Evolutionary conservation across 1,140 invertebrate species (phyloP), one percentile per base, ranked within the genome.

Genomic region (Archivesica marissinica): DNA sequence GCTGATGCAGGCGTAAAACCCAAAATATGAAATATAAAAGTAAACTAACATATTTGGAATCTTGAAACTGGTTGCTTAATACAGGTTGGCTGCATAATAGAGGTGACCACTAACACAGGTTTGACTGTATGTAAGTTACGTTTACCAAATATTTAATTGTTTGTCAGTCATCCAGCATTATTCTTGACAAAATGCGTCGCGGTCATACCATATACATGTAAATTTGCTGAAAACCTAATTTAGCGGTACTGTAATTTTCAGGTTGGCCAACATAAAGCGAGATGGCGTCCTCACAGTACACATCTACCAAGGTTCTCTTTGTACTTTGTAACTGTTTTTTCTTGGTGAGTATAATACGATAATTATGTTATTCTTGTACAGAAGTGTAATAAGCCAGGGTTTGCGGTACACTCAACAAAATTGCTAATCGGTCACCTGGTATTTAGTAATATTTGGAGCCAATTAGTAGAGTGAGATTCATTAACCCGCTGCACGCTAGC

Each of bases 231-330:
- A 66, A n/a, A 33, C n/a, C 35, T 15, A 25, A 66, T n/a, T 33
- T 9, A 30, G 3, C 35, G 11, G 4, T 6, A 30, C 9, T 66
- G 3, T n/a, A n/a, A n/a, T 38, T 72, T 50, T n/a, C 66, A 44
- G 39, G n/a, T 44, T 41, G n/a, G 44, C 66, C 38, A 44, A 30
- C 38, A 17, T 13, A 72, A 17, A 25, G 38, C 76, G 59, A 72
- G 50, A 81, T 81, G 79, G 79, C 44, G 23, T 56, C 44, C 30
- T 68, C 66, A 39, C 20, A 56, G 61, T 72, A 50, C 47, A 68
- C 64, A 59, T 23, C 30, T 0, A 72, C 79, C 23, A 30, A 72
- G 61, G 52, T 81, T 44, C 33, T 81, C 20, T 81, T 72, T 81
- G 44, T 68, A 41, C 17, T 81, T n/a, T 54, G 66, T 35, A 81